A percentile compares a stretch with the other conserved stretches of the same genome.
These are phyloP conservation scores for Stenchaetothrips biformis DNA, from an alignment of 2,888 invertebrate species.

Conservation along the genomic window DNA sequence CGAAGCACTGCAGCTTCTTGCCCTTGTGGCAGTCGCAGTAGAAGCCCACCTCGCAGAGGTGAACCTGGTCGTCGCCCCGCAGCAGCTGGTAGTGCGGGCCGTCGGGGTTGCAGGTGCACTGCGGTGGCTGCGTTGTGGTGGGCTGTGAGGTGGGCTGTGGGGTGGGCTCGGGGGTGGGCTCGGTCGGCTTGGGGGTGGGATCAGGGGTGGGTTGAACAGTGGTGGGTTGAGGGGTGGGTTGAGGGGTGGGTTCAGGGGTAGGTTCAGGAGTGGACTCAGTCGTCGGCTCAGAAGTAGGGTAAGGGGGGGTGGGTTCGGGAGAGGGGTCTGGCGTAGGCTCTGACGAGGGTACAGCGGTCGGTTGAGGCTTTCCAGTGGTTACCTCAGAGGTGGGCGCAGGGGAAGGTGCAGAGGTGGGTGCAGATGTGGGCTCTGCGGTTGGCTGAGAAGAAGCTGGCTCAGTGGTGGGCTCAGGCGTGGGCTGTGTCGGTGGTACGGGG, in stretches of 20 bases:
- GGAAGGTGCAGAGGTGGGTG: neutral
- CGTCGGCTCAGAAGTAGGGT: neutral
- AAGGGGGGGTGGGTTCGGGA: neutral
- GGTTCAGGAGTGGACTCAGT: neutral
- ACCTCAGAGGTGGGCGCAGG: neutral
- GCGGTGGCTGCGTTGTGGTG: no score
- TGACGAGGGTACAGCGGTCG: neutral
- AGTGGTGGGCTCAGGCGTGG: neutral
- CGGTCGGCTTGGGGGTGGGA: no score
- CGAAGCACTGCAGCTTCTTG: neutral
- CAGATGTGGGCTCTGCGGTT: neutral
- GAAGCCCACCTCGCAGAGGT: no score
- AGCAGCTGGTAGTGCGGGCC: no score
- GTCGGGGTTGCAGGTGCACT: no score
- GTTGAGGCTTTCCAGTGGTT: neutral
- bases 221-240: no score
- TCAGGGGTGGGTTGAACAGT: no score
- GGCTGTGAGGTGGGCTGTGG: no score
- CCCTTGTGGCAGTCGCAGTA: no score
- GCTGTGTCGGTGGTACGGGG: no score
- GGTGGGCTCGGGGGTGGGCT: no score
- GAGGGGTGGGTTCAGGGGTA: neutral
- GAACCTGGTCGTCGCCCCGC: no score
- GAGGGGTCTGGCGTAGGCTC: neutral
- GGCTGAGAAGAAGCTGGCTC: neutral